phyloP scores from a whole-genome alignment of 2,888 invertebrate species.

The Sphaerophoria taeniata region DNA sequence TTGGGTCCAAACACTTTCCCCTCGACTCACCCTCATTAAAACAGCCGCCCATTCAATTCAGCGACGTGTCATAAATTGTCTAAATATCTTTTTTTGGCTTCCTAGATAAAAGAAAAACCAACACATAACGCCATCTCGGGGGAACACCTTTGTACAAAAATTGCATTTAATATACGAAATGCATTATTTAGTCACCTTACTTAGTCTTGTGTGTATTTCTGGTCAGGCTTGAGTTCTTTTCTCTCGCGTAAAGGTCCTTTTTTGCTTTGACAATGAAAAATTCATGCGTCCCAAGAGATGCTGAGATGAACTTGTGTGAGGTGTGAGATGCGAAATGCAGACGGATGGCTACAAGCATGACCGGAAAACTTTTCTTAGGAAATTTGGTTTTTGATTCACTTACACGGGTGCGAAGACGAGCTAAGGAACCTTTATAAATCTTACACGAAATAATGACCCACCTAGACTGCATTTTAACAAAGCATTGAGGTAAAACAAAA shows the following conservation, averaged over 20 bases:
- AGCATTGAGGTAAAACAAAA: slow-evolving; percentile 43
- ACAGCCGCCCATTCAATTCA: slow-evolving; percentile 47
- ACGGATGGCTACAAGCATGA: slow-evolving; percentile 9
- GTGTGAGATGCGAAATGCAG: slow-evolving; percentile 37
- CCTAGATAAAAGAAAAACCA: not conserved
- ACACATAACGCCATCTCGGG: slow-evolving; percentile 41
- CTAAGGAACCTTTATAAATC: slow-evolving; percentile 67
- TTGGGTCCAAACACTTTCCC: slow-evolving; percentile 28
- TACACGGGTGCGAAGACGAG: slow-evolving; percentile 32
- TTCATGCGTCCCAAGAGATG: slow-evolving; percentile 67
- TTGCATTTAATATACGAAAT: slow-evolving; percentile 73
- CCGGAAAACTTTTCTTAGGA: slow-evolving; percentile 46
- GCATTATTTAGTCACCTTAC: slow-evolving; percentile 66
- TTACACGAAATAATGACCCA: slow-evolving; percentile 66
- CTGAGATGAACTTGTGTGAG: not conserved
- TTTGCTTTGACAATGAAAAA: slow-evolving; percentile 64
- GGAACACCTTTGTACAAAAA: slow-evolving; percentile 71
- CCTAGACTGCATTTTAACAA: slow-evolving; percentile 54
- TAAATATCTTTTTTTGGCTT: slow-evolving; percentile 28
- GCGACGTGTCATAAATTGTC: slow-evolving; percentile 66
- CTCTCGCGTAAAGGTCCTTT: slow-evolving; percentile 39
- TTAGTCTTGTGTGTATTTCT: slow-evolving; percentile 35
- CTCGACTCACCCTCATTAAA: slow-evolving; percentile 4
- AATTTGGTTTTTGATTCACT: slow-evolving; percentile 7
- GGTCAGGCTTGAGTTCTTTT: slow-evolving; percentile 33